Evolutionary conservation across 2,888 invertebrate genomes (phyloP).

Genomic region (Agrotis clavis): DNA sequence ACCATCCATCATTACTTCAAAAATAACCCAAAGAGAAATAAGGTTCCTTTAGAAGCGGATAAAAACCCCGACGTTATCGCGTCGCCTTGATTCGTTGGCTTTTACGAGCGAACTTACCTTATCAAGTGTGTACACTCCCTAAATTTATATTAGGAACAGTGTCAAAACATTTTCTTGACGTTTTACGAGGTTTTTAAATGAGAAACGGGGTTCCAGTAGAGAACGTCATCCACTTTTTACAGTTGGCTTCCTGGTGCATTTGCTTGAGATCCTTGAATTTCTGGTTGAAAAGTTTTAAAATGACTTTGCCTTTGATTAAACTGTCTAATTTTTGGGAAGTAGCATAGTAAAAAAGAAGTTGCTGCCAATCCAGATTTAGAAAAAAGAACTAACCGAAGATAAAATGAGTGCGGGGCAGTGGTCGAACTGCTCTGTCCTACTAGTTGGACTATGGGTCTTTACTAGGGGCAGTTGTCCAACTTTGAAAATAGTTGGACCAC

Average conservation of each 20-base stretch:
- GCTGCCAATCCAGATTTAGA: no score
- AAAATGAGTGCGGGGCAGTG: no score
- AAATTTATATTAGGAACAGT: constrained; percentile 76
- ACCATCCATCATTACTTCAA: constrained; percentile 54
- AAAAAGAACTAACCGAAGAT: no score
- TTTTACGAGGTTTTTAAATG: constrained; percentile 83
- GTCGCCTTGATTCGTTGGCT: constrained; percentile 65
- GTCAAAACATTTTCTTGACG: constrained; percentile 81
- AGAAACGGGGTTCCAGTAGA: constrained; percentile 70
- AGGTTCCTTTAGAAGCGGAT: constrained; percentile 51
- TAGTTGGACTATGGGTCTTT: no score
- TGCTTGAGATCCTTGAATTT: constrained; percentile 26
- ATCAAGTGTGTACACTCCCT: constrained; percentile 68
- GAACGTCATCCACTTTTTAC: constrained; percentile 63
- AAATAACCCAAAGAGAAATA: constrained; percentile 55
- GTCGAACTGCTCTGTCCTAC: no score
- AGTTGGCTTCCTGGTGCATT: constrained; percentile 57
- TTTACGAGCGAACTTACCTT: constrained; percentile 66
- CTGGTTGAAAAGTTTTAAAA: constrained; percentile 1
- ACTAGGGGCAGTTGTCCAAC: no score
- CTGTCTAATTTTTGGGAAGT: neutral
- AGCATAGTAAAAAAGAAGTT: no score
- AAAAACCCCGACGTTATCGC: constrained; percentile 59
- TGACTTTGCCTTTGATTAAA: neutral
- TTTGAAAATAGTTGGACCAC: no score